Evolutionary conservation across 2,797 vertebrate species (phyloP).

Genomic region (Mycteria americana): DNA sequence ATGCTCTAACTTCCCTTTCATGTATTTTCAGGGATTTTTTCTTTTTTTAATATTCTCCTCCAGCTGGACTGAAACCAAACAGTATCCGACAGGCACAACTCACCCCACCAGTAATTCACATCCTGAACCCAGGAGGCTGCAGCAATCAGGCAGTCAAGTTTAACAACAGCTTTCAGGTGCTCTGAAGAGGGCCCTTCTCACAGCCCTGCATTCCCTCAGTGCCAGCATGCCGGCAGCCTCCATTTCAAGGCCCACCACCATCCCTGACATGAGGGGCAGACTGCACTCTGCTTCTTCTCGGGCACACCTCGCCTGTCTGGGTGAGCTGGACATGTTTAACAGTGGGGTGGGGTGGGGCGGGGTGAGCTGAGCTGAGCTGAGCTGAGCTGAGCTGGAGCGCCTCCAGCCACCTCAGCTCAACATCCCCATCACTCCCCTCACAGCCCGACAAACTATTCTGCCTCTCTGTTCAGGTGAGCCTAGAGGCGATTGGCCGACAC

Average conservation of each 20-base stretch:
- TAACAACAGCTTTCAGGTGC: not conserved
- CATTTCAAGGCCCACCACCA: not conserved
- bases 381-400: too few relatives aligned
- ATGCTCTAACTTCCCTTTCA: not conserved
- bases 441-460: accelerated
- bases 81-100: not conserved
- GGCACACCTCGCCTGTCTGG: not conserved
- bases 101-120: not conserved
- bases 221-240: accelerated
- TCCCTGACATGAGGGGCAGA: accelerated
- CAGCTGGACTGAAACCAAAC: not conserved
- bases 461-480: accelerated
- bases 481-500: not conserved
- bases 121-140: not conserved
- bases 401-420: accelerated
- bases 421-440: accelerated
- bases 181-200: accelerated
- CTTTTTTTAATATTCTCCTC: not conserved
- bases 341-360: too few relatives aligned
- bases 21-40: not conserved
- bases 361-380: too few relatives aligned
- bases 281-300: not conserved
- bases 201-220: accelerated
- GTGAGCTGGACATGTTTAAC: accelerated
- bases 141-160: accelerated